Evolutionary conservation across 1,140 invertebrate genomes (phyloP).

Genomic region (Diachasmimorpha longicaudata): DNA sequence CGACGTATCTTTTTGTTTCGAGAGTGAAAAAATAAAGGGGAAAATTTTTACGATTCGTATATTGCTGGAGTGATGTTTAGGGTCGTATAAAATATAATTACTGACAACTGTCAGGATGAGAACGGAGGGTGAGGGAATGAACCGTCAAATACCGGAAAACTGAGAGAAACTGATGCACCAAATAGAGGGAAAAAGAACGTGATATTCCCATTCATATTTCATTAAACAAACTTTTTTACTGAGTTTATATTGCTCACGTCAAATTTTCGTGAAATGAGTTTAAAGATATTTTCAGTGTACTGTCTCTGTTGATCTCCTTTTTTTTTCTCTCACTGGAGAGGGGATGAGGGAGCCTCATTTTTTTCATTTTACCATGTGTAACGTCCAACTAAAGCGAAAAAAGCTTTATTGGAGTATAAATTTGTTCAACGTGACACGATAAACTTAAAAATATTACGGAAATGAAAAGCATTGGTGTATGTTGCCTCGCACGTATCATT

Average conservation of each 20-base stretch:
- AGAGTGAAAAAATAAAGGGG: not conserved
- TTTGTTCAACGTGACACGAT: slow-evolving; percentile 55
- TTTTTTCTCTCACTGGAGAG: not conserved
- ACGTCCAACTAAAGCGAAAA: slow-evolving; percentile 32
- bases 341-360: not conserved
- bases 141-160: not conserved
- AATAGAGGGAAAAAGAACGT: not conserved
- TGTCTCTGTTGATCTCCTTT: not conserved
- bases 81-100: not conserved
- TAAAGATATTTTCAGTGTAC: not conserved
- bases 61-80: not conserved
- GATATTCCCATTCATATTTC: not conserved
- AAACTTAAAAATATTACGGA: slow-evolving; percentile 62
- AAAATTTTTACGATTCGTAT: not conserved
- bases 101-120: not conserved
- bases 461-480: slow-evolving; percentile 54
- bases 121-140: not conserved
- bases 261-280: slow-evolving; percentile 4
- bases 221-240: not conserved
- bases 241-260: slow-evolving; percentile 4
- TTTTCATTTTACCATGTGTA: not conserved
- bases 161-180: not conserved
- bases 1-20: not conserved
- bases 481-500: not conserved
- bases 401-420: slow-evolving; percentile 57